Evolutionary conservation across 1,140 invertebrate genomes (phyloP), one percentile per base, ranked within the genome.

Genomic region (Drosophila bocqueti): DNA sequence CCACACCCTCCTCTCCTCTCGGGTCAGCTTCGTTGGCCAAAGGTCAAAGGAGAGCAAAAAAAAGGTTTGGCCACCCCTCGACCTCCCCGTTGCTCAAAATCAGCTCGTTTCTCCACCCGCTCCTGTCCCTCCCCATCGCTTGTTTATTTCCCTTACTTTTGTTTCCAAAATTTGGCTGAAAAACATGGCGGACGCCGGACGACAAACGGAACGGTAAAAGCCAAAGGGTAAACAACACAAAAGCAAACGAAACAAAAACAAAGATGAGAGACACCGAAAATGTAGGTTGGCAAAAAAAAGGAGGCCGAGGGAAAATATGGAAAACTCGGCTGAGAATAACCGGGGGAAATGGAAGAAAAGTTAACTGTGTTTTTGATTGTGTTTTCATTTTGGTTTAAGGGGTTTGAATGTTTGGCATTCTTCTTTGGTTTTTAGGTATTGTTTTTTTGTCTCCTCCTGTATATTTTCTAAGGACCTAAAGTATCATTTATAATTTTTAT

Each of bases 101-200:
- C 55, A 61, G 45, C 38, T 73, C 45, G 21, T 26, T 50, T 38
- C 42, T 31, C 52, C 40, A n/a, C 36, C 49, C 29, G 36, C 36
- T n/a, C 46, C 11, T 9, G 11, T 11, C 34, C 43, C 21, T 13
- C 18, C 0, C 21, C 66, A 16, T 26, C 29, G 50, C 59, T 83
- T 80, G 72, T 82, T 83, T 79, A 72, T 82, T 85, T 81, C 67
- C 62, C 66, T 90, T 73, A 59, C 81, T 63, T 84, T 90, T 83
- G 84, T 80, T 89, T 89, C 90, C 81, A 84, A 83, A 89, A 84
- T 89, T 89, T 90, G 76, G 76, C 84, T 62, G 55, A 73, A 83
- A 83, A 83, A 80, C 76, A 87, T 87, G 73, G 84, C 86, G 26
- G 75, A 73, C 84, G 66, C 61, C 62, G 36, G 65, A 75, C 84